Conservation (phyloP, 2,113 vertebrate species). For the Hippocampus barbouri region DNA sequence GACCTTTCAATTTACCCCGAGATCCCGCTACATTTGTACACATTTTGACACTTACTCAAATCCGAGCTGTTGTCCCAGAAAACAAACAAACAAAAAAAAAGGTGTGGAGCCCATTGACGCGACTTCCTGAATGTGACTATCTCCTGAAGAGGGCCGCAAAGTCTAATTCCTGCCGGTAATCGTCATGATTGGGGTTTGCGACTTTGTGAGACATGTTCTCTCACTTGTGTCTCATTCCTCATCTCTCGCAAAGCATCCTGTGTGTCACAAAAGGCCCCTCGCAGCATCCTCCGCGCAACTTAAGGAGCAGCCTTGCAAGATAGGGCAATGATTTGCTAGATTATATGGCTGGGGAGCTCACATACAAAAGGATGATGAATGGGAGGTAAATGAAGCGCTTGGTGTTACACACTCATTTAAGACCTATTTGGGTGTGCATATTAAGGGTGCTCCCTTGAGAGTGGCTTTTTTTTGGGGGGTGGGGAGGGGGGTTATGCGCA, state of each 20-base stretch:
- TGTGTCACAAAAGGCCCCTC: constrained; percentile 53
- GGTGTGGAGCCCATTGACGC: constrained; percentile 34
- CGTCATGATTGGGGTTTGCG: constrained; percentile 33
- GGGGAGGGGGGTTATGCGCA: constrained; percentile 15
- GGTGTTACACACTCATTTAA: constrained; percentile 49
- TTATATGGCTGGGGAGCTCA: constrained; percentile 41
- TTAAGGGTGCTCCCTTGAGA: constrained; percentile 54
- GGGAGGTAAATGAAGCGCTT: constrained; percentile 65
- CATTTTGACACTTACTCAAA: constrained; percentile 10
- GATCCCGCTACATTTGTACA: constrained; percentile 1
- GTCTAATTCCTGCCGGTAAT: constrained; percentile 41
- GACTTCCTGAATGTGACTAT: constrained; percentile 21
- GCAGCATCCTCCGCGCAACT: constrained; percentile 49
- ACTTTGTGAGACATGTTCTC: constrained; percentile 31
- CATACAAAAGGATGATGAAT: constrained; percentile 63
- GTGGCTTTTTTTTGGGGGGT: constrained; percentile 38
- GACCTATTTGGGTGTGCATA: constrained; percentile 61
- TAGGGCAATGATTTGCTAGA: constrained; percentile 52
- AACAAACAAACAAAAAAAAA: constrained; percentile 8
- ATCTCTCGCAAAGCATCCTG: constrained; percentile 58
- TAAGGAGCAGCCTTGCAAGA: constrained; percentile 45
- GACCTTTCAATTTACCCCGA: constrained; percentile 29
- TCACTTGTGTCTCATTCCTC: constrained; percentile 35
- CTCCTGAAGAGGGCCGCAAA: constrained; percentile 40
- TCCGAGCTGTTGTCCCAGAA: constrained; percentile 18